Evolutionary conservation across 2,888 invertebrate genomes (phyloP), one percentile per base, ranked within the genome.

Genomic region (Pantelozetes paolii): DNA sequence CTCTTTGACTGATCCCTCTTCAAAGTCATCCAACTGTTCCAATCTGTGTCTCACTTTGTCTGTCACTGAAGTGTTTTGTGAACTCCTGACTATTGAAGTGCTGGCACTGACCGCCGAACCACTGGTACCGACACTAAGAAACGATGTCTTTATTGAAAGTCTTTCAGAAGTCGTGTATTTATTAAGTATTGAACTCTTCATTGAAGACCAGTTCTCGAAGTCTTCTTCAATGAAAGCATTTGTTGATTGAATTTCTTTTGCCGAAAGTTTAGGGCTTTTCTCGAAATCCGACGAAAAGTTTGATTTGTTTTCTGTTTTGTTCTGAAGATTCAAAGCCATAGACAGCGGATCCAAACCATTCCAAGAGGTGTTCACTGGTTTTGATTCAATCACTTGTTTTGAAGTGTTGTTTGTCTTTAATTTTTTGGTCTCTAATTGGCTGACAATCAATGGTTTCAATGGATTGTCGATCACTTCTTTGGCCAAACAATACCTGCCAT

Each of bases 131-230:
- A 90, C 90, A 6, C 89, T 87, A 67, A 94, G 83, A 81, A 91
- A 94, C 82, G 93, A 94, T 57, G 93, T 93, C 1, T 92, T 88
- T 78, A 96, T 92, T 0, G 92, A 91, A 36, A 98, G 83, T 81
- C 93, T 94, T 83, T 96, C 95, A 15, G 91, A 92, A 72, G 97
- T 97, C 42, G 94, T 96, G 80, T 90, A 97, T 82, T 91, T 91
- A 78, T 88, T 89, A 15, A 97, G 85, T 80, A 98, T 94, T n/a
- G 85, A 85, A 64, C 87, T 82, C 77, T 90, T 88, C 79, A 89
- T 88, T 0, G 86, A 83, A 77, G 85, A 86, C 97, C 97, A 98
- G 18, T 89, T 88, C 81, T 90, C 89, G 77, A 88, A 84, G 76
- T 85, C 85, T 75, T 86, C 85, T 13, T 78, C 79, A 18, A 77